Evolutionary conservation across 92 coral and sea anemone species (phyloP).

Genomic region (Heliopora coerulea): DNA sequence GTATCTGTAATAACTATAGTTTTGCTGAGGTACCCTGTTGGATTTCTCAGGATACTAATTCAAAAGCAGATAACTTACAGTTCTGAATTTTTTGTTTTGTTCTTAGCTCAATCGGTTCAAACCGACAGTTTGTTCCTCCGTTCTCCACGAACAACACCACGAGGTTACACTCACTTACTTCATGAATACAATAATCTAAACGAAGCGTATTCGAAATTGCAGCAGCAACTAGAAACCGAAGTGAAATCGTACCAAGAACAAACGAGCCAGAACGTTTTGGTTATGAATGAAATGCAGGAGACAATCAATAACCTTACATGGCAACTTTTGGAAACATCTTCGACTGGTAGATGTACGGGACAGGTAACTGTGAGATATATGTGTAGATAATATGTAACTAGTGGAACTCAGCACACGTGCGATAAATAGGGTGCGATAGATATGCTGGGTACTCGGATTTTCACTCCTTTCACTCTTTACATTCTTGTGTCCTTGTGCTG

Average conservation of each 20-base stretch:
- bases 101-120: conserved; percentile 21
- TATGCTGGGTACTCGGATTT: too few species aligned
- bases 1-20: too few species aligned
- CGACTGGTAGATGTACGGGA: conserved; percentile 63
- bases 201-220: conserved; percentile 69
- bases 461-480: too few species aligned
- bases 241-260: conserved; percentile 87
- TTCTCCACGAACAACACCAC: conserved; percentile 24
- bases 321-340: conserved; percentile 67
- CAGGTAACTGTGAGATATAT: conserved; percentile 54
- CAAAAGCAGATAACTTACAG: too few species aligned
- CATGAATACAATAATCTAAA: conserved; percentile 89
- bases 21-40: too few species aligned
- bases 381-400: too few species aligned
- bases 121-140: neutral
- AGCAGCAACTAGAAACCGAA: conserved; percentile 69
- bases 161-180: conserved; percentile 34
- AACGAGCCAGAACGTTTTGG: conserved; percentile 86
- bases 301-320: conserved; percentile 73
- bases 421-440: too few species aligned
- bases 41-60: too few species aligned
- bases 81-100: neutral
- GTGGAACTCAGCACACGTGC: too few species aligned
- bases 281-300: conserved; percentile 98
- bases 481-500: too few species aligned